Evolutionary conservation across 2,888 invertebrate genomes (phyloP), one percentile per base, ranked within the genome.

Genomic region (Petrophora chlorosata): DNA sequence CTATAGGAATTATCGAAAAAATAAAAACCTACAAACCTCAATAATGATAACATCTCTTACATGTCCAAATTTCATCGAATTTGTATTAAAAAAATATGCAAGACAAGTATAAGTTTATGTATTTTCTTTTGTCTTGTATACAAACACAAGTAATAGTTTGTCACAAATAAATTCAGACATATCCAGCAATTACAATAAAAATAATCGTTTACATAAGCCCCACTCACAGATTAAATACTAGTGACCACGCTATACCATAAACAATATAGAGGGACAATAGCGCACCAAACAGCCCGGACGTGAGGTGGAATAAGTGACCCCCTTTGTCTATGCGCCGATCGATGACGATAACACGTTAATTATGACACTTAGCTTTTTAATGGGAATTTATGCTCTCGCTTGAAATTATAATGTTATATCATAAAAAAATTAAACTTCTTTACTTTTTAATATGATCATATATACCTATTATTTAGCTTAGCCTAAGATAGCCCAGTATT

Each of bases 251-350:
- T 68, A 70, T 68, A 67, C 53, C 62, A 61, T 70, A 72, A 72
- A 70, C 62, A 59, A 53, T 47, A 63, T 59, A 67, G 65, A 58
- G 59, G 63, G 55, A 73, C 73, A 76, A 73, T 67, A 54, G 58
- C 59, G 56, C 48, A 49, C 59, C 45, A 53, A 64, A 50, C 67
- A 61, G 63, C 56, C 53, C 32, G 56, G 50, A 62, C 77, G 77
- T 77, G 77, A 55, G 68, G 70, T 64, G 60, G 78, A 78, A 77
- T 80, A 78, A 76, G 61, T 65, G 59, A 60, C 39, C 53, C 56
- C 64, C 70, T 73, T 75, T 77, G 70, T 70, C 69, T 62, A 49
- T 39, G 26, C 61, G 63, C 68, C 73, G 76, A 66, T 75, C 66
- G 71, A 70, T 67, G 70, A 67, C 62, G 63, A 63, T 67, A 65